Percentiles rank a stretch among this genome's conserved stretches.
These are phyloP conservation scores for Eulemur mongoz DNA, from an alignment of 2,797 vertebrate genomes.

Conservation along the genomic window DNA sequence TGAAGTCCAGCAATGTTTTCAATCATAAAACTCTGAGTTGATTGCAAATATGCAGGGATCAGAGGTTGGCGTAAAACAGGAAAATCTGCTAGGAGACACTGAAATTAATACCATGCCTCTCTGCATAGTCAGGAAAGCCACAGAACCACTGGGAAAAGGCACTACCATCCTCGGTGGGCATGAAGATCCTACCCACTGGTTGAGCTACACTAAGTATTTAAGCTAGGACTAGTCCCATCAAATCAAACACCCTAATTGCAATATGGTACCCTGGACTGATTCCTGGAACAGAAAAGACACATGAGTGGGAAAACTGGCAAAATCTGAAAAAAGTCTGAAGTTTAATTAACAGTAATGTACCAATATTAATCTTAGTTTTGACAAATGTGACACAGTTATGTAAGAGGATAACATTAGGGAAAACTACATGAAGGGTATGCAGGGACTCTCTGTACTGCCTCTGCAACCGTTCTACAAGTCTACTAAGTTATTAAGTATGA, in stretches of 20 bases:
- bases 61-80: background rate
- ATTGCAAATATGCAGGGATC: constrained; percentile 20
- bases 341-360: background rate
- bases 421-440: background rate
- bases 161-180: background rate
- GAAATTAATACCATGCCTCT: background rate
- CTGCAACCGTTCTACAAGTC: background rate
- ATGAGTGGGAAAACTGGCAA: background rate
- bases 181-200: background rate
- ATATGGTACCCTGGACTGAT: background rate
- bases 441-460: background rate
- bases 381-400: background rate
- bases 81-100: background rate
- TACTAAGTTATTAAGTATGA: background rate
- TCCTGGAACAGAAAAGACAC: background rate
- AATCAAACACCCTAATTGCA: background rate
- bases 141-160: background rate
- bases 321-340: background rate
- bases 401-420: background rate
- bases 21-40: constrained; percentile 30
- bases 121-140: background rate
- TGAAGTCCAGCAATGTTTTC: background rate
- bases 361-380: constrained; percentile 25
- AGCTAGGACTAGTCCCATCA: background rate
- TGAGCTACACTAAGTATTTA: background rate